These are phyloP conservation scores for Ischnura elegans DNA, from an alignment of 2,888 invertebrate species.

Conservation along the genomic window DNA sequence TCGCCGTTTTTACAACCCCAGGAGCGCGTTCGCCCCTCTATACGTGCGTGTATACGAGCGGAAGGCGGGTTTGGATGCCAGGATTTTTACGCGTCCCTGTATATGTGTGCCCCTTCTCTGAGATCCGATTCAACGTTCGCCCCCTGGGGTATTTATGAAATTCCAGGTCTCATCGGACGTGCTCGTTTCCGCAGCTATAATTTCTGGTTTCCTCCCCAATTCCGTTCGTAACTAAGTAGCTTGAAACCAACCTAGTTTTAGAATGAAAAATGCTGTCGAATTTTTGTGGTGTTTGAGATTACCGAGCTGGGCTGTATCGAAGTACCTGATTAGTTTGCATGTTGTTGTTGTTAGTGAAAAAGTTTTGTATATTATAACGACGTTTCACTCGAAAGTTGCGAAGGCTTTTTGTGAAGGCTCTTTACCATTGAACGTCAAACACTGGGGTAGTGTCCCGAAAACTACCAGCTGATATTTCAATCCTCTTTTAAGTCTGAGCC, in stretches of 20 bases:
- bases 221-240: neutral
- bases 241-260: neutral
- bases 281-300: too few species aligned
- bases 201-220: neutral
- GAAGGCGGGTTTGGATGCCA: neutral
- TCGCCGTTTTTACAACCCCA: neutral
- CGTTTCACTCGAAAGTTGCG: too few species aligned
- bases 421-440: too few species aligned
- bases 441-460: too few species aligned
- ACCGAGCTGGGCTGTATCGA: too few species aligned
- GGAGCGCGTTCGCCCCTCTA: neutral
- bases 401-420: too few species aligned
- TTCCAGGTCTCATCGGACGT: neutral
- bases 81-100: conserved; percentile 20
- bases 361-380: too few species aligned
- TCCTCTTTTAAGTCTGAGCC: too few species aligned
- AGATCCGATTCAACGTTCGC: neutral
- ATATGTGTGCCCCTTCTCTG: neutral
- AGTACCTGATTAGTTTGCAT: too few species aligned
- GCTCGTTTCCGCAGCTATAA: neutral
- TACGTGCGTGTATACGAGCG: neutral
- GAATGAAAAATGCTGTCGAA: neutral
- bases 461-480: too few species aligned
- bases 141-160: neutral
- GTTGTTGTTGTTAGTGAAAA: too few species aligned